Evolutionary conservation across 1,140 invertebrate species (phyloP), one percentile per base, ranked within the genome.

Genomic region (Drosophila oshimai): DNA sequence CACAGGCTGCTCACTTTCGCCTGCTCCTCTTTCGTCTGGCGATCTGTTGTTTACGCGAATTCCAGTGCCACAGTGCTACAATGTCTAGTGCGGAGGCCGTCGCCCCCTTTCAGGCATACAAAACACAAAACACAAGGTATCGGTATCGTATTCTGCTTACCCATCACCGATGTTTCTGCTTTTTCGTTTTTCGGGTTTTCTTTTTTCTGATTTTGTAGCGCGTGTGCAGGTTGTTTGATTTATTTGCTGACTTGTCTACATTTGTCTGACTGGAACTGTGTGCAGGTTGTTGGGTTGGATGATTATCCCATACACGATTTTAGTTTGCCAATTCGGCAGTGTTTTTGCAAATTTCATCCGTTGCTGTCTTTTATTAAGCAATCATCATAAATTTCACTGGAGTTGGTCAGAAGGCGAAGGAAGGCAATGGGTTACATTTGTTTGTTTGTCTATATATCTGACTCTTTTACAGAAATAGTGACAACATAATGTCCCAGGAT

Each of bases 171-270:
- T 17, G 9, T 49, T 64, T 29, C 24, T 29, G 18, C 4, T 20
- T 29, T 34, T n/a, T 36, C n/a, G n/a, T n/a, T n/a, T n/a, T n/a
- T n/a, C n/a, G n/a, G n/a, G n/a, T 28, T 53, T 15, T 54, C 2
- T 9, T 26, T 20, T 28, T n/a, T 45, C n/a, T n/a, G 10, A 26
- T 29, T 41, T 34, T 72, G 46, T 58, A 39, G 73, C 78, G 77
- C 77, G 77, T 76, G 78, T 81, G 73, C 78, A 81, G 78, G 60
- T 83, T 81, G 55, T 65, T 72, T 67, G 72, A 68, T 58, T 72
- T 81, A 76, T 62, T 68, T 61, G 72, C 78, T 83, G 77, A 81
- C 72, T 77, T 39, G 36, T 47, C 47, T 57, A 58, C 60, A 62
- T 62, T 42, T 54, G 41, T 65, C 50, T 34, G 64, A 15, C 37